Percentiles rank a stretch among this genome's conserved stretches.
Conservation (phyloP, 2,797 vertebrate genomes). For the Microctenopoma lineatum region DNA sequence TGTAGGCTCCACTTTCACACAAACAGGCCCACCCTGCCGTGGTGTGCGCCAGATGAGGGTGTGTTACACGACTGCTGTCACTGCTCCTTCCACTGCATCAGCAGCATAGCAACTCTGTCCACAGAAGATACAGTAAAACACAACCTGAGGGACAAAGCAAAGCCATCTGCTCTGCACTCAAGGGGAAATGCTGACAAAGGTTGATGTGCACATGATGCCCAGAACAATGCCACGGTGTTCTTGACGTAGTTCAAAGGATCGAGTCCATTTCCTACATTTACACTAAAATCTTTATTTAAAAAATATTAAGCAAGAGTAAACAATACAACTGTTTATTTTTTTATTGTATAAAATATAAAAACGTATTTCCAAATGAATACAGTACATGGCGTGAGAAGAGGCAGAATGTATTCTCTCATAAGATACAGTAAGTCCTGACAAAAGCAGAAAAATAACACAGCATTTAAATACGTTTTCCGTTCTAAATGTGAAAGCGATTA, state of each 20-base stretch:
- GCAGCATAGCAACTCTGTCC: slow-evolving; percentile 51
- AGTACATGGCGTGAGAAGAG: slow-evolving; percentile 56
- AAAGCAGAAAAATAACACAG: slow-evolving; percentile 48
- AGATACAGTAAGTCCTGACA: slow-evolving; percentile 52
- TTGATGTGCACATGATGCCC: slow-evolving; percentile 26
- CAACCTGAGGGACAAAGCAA: slow-evolving; percentile 45
- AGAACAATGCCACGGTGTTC: slow-evolving; percentile 20
- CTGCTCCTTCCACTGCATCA: slow-evolving; percentile 63
- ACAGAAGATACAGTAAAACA: slow-evolving; percentile 45
- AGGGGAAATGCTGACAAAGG: slow-evolving; percentile 48
- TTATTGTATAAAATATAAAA: slow-evolving; percentile 49
- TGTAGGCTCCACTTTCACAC: not conserved
- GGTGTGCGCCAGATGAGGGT: slow-evolving; percentile 73
- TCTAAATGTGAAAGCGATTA: slow-evolving; percentile 50
- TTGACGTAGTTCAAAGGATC: not conserved
- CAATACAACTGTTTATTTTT: slow-evolving; percentile 40
- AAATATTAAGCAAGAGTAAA: not conserved
- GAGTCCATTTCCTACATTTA: not conserved
- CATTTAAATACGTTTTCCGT: slow-evolving; percentile 60
- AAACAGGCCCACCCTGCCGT: slow-evolving; percentile 57
- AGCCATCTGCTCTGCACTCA: slow-evolving; percentile 44
- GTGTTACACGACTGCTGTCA: slow-evolving; percentile 74
- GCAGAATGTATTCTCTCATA: slow-evolving; percentile 40
- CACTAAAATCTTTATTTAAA: not conserved
- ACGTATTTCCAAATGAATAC: slow-evolving; percentile 48